A percentile compares a stretch with the other conserved stretches of the same genome.
Conservation (phyloP, 2,888 invertebrate species). For the Yponomeuta malinellus region DNA sequence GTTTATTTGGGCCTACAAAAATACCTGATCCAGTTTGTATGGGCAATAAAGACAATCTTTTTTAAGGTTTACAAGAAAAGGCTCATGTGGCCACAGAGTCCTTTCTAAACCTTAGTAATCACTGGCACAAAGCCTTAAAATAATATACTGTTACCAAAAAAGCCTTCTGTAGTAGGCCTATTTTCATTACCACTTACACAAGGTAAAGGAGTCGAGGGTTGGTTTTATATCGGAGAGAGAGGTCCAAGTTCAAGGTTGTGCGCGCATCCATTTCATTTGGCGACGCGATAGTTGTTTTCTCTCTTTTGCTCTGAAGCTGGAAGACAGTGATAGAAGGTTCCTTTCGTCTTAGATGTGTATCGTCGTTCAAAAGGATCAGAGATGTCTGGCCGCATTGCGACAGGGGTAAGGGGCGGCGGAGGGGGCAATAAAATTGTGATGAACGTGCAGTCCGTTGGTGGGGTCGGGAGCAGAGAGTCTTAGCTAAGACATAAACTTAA, state of each 20-base stretch:
- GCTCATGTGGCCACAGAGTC: too few relatives aligned
- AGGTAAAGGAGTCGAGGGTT: background rate
- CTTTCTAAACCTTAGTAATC: too few relatives aligned
- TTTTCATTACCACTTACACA: background rate
- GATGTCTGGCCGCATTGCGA: constrained; percentile 9
- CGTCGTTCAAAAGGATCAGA: background rate
- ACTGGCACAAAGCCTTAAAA: too few relatives aligned
- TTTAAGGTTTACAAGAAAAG: too few relatives aligned
- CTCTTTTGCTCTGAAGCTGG: constrained; percentile 3
- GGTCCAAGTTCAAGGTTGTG: constrained; percentile 10
- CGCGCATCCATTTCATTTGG: background rate
- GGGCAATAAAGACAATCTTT: too few relatives aligned
- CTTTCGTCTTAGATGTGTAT: background rate
- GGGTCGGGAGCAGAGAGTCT: background rate
- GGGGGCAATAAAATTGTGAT: constrained; percentile 11
- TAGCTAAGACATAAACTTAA: too few relatives aligned
- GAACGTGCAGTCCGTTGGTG: constrained; percentile 6
- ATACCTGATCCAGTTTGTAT: too few relatives aligned
- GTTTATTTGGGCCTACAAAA: too few relatives aligned
- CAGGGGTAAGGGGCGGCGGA: background rate
- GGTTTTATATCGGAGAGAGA: background rate
- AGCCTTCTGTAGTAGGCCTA: background rate
- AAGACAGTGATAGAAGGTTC: background rate
- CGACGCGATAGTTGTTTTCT: too few relatives aligned
- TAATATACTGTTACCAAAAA: too few relatives aligned